Conservation (phyloP, 2,888 invertebrate genomes). For the Chorisops tibialis region DNA sequence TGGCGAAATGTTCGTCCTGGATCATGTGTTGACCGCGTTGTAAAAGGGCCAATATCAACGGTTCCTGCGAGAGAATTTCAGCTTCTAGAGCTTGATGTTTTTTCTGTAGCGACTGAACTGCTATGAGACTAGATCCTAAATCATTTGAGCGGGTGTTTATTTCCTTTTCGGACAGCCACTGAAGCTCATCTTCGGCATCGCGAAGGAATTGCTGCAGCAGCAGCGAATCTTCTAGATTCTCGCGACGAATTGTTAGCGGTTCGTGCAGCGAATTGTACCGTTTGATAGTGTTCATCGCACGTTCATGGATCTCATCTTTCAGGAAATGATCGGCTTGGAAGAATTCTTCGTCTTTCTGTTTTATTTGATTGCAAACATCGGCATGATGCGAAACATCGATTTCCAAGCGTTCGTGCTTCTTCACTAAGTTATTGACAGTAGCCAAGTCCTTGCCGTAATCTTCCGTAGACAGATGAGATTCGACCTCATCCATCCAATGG, state of each 20-base stretch:
- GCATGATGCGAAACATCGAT: constrained; percentile 79
- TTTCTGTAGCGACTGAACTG: constrained; percentile 87
- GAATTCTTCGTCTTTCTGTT: constrained; percentile 76
- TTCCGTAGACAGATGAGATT: constrained; percentile 62
- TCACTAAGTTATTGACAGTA: constrained; percentile 77
- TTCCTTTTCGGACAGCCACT: constrained; percentile 83
- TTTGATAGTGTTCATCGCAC: constrained; percentile 65
- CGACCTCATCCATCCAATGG: constrained; percentile 87
- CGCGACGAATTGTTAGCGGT: constrained; percentile 85
- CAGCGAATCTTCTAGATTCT: constrained; percentile 88
- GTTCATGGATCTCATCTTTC: constrained; percentile 77
- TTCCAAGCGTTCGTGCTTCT: constrained; percentile 78
- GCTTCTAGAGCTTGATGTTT: constrained; percentile 90
- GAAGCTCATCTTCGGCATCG: constrained; percentile 88
- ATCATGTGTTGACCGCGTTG: constrained; percentile 75
- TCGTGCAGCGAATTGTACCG: constrained; percentile 78
- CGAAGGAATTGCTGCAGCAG: constrained; percentile 84
- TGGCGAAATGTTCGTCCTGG: constrained; percentile 81
- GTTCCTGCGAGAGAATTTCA: constrained; percentile 81
- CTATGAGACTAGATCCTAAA: constrained; percentile 62
- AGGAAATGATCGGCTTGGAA: constrained; percentile 82
- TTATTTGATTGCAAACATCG: constrained; percentile 76
- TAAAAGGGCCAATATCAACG: constrained; percentile 70
- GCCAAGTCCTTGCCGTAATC: constrained; percentile 79
- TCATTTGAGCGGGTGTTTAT: constrained; percentile 68